Evolutionary conservation across 2,797 vertebrate genomes (phyloP).

Genomic region (Hemibagrus guttatus): DNA sequence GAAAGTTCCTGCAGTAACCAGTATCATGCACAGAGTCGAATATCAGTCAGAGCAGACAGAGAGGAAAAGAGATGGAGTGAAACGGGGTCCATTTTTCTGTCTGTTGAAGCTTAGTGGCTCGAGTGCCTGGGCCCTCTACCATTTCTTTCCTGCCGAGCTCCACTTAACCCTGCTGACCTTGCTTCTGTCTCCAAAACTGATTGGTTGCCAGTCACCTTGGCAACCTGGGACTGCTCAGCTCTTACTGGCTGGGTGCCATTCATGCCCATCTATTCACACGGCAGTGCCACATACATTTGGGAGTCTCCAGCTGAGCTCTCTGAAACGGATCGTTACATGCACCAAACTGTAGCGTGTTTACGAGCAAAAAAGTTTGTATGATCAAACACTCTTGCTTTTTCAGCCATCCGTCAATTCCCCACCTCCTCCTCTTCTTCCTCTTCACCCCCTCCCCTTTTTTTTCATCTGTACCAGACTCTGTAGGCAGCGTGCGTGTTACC

Average conservation of each 20-base stretch:
- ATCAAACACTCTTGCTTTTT: constrained; percentile 58
- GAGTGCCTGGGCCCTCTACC: constrained; percentile 18
- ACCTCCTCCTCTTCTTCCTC: no score
- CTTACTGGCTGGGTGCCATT: constrained; percentile 36
- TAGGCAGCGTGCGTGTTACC: constrained; percentile 51
- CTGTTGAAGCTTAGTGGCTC: constrained; percentile 39
- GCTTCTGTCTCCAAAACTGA: constrained; percentile 65
- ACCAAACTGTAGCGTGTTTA: constrained; percentile 12
- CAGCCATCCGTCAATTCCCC: constrained; percentile 39
- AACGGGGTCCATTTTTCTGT: constrained; percentile 26
- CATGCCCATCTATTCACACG: constrained; percentile 19
- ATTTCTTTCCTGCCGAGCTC: constrained; percentile 38
- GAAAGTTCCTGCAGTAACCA: constrained; percentile 12
- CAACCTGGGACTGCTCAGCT: constrained; percentile 65
- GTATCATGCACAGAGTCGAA: background rate
- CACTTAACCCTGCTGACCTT: constrained; percentile 59
- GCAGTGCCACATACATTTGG: constrained; percentile 23
- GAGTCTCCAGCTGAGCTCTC: constrained; percentile 13
- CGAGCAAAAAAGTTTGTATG: constrained; percentile 4
- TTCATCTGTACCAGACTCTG: constrained; percentile 18
- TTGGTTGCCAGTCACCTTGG: constrained; percentile 69
- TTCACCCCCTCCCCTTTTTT: background rate
- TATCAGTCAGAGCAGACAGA: constrained; percentile 1
- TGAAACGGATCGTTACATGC: background rate
- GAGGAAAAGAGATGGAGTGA: constrained; percentile 20